phyloP scores from a whole-genome alignment of 2,113 vertebrate species.

The Tauraco erythrolophus region DNA sequence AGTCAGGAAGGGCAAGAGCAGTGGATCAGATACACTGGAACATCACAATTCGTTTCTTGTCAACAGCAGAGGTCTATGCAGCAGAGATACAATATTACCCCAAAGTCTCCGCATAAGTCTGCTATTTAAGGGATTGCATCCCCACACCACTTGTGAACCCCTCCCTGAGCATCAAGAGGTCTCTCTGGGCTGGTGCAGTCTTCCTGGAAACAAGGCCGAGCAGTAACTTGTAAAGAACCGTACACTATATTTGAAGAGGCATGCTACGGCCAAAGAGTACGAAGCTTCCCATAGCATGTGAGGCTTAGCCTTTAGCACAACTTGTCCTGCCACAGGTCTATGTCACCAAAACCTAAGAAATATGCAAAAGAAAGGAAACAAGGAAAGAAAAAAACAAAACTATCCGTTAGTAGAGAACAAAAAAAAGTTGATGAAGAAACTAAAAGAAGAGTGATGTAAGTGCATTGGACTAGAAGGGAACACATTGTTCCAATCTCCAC shows the following conservation, averaged over 20 bases:
- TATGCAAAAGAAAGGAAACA: conserved; percentile 55
- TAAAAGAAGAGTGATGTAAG: conserved; percentile 34
- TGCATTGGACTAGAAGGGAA: conserved; percentile 25
- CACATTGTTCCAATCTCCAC: not conserved
- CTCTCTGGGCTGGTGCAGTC: conserved; percentile 28
- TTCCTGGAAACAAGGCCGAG: conserved; percentile 74
- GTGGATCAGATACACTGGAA: conserved; percentile 37
- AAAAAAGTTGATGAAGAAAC: conserved; percentile 35
- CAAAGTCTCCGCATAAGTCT: conserved; percentile 3
- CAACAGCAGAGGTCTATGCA: conserved; percentile 29
- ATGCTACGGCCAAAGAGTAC: conserved; percentile 66
- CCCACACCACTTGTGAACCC: conserved; percentile 40
- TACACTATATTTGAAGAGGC: conserved; percentile 50
- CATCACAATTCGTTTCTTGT: not conserved
- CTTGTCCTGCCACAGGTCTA: conserved; percentile 75
- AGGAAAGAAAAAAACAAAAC: conserved; percentile 64
- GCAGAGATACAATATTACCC: conserved; percentile 54
- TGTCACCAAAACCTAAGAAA: conserved; percentile 71
- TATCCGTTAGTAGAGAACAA: conserved; percentile 61
- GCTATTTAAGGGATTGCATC: conserved; percentile 35
- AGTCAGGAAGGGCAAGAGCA: conserved; percentile 33
- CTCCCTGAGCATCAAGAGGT: conserved; percentile 48
- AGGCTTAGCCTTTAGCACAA: conserved; percentile 68
- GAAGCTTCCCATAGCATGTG: conserved; percentile 33
- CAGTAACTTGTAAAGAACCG: conserved; percentile 52